Evolutionary conservation across 2,113 vertebrate genomes (phyloP).

Genomic region (Alethe diademata): DNA sequence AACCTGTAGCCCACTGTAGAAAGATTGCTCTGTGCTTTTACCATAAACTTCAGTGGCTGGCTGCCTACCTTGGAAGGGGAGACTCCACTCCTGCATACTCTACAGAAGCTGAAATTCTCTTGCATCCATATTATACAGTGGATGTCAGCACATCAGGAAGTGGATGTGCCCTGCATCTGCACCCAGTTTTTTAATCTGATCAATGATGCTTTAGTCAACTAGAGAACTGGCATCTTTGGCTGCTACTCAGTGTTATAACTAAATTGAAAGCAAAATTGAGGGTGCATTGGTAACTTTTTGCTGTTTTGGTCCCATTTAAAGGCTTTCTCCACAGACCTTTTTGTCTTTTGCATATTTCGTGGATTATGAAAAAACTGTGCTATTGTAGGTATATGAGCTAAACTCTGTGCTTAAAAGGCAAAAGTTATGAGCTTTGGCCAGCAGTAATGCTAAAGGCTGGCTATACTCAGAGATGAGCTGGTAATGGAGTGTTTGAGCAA

Average conservation of each 20-base stretch:
- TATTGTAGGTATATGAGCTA: neutral
- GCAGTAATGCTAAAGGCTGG: neutral
- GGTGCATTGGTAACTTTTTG: neutral
- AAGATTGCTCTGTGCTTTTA: neutral
- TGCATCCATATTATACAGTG: neutral
- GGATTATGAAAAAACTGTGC: neutral
- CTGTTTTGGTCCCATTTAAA: neutral
- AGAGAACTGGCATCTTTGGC: neutral
- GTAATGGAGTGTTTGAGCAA: neutral
- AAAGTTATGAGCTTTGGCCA: neutral
- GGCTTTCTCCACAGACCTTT: neutral
- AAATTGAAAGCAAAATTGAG: neutral
- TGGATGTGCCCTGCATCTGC: neutral
- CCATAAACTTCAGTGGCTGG: neutral
- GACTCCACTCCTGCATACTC: neutral
- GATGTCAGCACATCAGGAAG: neutral
- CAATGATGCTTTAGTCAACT: neutral
- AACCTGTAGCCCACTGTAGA: neutral
- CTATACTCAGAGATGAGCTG: neutral
- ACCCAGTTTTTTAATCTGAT: neutral
- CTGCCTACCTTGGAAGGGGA: neutral
- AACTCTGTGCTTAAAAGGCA: neutral
- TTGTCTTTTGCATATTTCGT: neutral
- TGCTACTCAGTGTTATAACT: neutral
- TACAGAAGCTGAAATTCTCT: neutral